Conservation (phyloP, 2,113 vertebrate genomes). For the Polypterus senegalus region DNA sequence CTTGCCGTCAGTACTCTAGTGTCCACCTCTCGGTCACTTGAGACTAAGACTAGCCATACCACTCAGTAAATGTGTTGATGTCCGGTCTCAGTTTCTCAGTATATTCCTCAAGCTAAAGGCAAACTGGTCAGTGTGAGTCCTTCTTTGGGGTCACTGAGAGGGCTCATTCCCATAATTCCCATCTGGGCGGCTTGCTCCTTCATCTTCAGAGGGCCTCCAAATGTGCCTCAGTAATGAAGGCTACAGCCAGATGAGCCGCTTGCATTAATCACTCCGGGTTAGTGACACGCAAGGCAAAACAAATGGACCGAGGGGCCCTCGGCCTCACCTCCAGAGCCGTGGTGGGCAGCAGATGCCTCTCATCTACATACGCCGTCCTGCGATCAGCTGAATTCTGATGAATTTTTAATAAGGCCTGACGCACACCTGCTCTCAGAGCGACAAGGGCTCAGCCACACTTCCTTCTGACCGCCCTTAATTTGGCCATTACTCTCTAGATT, state of each 20-base stretch:
- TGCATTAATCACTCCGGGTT: slow-evolving; percentile 23
- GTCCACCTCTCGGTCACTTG: too few species aligned
- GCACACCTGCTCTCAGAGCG: slow-evolving; percentile 9
- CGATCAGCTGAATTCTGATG: slow-evolving; percentile 19
- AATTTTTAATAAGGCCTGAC: slow-evolving; percentile 3
- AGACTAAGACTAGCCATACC: too few species aligned
- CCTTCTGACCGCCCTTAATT: neutral
- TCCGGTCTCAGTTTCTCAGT: too few species aligned
- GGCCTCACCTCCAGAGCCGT: slow-evolving; percentile 11
- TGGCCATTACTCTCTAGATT: slow-evolving; percentile 6
- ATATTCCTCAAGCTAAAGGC: too few species aligned
- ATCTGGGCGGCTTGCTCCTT: neutral
- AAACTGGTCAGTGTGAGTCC: too few species aligned
- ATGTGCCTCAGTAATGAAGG: slow-evolving; percentile 18
- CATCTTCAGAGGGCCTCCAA: slow-evolving; percentile 1
- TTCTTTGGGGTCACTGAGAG: too few species aligned
- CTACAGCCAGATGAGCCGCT: slow-evolving; percentile 18
- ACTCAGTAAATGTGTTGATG: too few species aligned
- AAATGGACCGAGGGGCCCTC: slow-evolving; percentile 22
- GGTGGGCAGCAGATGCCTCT: slow-evolving; percentile 43
- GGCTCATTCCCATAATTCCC: too few species aligned
- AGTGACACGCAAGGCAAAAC: slow-evolving; percentile 15
- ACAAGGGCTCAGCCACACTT: slow-evolving; percentile 1
- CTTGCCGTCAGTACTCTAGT: too few species aligned
- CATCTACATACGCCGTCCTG: slow-evolving; percentile 38